phyloP scores from a whole-genome alignment of 2,797 vertebrate genomes.

The Scomberomorus guttatus region DNA sequence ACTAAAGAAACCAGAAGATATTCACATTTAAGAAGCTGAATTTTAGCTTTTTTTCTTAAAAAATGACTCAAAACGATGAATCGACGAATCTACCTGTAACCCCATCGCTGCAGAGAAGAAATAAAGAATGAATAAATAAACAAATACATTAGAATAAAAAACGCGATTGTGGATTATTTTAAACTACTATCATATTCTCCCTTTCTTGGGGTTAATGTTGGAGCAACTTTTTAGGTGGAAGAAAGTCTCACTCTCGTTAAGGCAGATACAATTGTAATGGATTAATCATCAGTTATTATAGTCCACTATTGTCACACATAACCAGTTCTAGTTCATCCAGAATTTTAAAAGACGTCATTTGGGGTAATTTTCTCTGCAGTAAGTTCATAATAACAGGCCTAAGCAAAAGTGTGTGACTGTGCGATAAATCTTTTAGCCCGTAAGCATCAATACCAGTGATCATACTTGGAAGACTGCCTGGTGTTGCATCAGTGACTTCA shows the following conservation, averaged over 20 bases:
- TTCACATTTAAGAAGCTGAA: no score
- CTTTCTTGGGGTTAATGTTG: neutral
- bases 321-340: neutral
- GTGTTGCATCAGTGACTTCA: neutral
- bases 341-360: neutral
- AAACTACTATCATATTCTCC: neutral
- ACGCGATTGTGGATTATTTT: neutral
- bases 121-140: neutral
- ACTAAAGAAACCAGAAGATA: no score
- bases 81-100: no score
- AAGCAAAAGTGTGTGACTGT: conserved; percentile 34
- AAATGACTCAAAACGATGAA: no score
- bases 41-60: no score
- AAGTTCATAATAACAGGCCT: neutral
- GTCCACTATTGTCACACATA: neutral
- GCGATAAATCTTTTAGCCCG: conserved; percentile 19
- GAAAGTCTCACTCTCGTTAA: neutral
- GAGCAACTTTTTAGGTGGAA: neutral
- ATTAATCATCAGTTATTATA: neutral
- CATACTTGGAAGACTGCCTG: neutral
- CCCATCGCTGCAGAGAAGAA: no score
- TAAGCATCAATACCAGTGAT: neutral
- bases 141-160: neutral
- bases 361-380: neutral
- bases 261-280: neutral